Base-by-base conservation (phyloP, 2,888 invertebrate species). In the Neria commutata region DNA sequence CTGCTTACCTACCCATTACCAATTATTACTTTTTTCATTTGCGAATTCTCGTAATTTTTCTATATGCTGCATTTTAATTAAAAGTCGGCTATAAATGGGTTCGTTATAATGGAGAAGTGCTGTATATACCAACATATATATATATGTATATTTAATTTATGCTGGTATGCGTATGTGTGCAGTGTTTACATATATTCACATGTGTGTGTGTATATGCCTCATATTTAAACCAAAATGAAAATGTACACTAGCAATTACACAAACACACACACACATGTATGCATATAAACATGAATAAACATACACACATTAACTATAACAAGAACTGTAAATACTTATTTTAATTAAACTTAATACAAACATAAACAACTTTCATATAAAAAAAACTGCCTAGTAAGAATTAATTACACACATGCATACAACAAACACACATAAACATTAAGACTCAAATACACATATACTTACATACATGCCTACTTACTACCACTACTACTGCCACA, bases 401-500 rank as follows among this genome's bases (percentile, higher is more conserved):
- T 8, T 52, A 60, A 59, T 26, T 25, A 58, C 45, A 51, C 42
- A 63, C 45, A 67, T 52, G 54, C 24, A 26, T 51, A 60, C 23
- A 10, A 11, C 34, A 34, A 33, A 47, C 23, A 52, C 55, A 40
- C 34, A 56, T 21, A 54, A 34, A 55, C 37, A 47, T 17, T n/a
- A n/a, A 66, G 48, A 54, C 53, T 55, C 64, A 66, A 62, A 63
- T 64, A 65, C 51, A 49, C 21, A 50, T 45, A 50, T 54, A 51
- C 59, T 61, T 45, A 23, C 42, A 29, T 19, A 42, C 25, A 26
- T 24, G 26, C 26, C 23, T 26, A 25, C 26, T 24, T 46, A 16
- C 21, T 46, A 24, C 48, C n/a, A 45, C 11, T 25, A n/a, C n/a
- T n/a, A n/a, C n/a, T n/a, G n/a, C n/a, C n/a, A n/a, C n/a, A n/a